Percentiles rank a stretch among this genome's conserved stretches.
Evolutionary conservation across 2,797 vertebrate genomes (phyloP).

Genomic region (Semaprochilodus insignis): DNA sequence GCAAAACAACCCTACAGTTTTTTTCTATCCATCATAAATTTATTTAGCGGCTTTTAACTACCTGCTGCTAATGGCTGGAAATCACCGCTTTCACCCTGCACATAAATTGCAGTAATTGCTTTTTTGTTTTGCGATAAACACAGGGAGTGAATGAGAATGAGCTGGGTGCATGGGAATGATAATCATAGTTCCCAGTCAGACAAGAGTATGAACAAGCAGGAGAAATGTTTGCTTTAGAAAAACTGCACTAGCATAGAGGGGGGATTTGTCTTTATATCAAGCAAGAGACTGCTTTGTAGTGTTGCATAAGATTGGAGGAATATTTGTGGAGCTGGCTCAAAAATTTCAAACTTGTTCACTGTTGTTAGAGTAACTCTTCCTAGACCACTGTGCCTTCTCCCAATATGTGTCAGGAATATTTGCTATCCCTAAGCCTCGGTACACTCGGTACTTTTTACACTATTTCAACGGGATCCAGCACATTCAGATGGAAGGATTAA

Average conservation of each 20-base stretch:
- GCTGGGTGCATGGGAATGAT: constrained; percentile 33
- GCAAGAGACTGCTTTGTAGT: not conserved
- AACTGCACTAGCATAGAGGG: not conserved
- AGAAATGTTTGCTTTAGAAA: constrained; percentile 23
- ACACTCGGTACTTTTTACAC: not conserved
- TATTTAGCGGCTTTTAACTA: constrained; percentile 64
- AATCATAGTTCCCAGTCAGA: constrained; percentile 43
- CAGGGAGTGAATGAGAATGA: constrained; percentile 62
- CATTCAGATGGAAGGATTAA: not conserved
- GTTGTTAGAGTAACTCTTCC: not conserved
- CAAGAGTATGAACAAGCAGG: constrained; percentile 26
- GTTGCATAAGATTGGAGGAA: constrained; percentile 8
- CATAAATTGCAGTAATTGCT: constrained; percentile 76
- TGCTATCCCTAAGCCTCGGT: no score
- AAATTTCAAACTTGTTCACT: constrained; percentile 10
- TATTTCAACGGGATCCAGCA: not conserved
- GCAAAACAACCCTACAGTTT: constrained; percentile 5
- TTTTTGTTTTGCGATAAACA: constrained; percentile 69
- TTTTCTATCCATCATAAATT: constrained; percentile 56
- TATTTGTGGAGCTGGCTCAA: constrained; percentile 11
- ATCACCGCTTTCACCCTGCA: constrained; percentile 67
- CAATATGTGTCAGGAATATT: not conserved
- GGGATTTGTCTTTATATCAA: constrained; percentile 17
- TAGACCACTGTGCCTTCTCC: not conserved
- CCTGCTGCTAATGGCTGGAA: constrained; percentile 71